phyloP scores from a whole-genome alignment of 2,888 invertebrate species.

The Seira musarum region DNA sequence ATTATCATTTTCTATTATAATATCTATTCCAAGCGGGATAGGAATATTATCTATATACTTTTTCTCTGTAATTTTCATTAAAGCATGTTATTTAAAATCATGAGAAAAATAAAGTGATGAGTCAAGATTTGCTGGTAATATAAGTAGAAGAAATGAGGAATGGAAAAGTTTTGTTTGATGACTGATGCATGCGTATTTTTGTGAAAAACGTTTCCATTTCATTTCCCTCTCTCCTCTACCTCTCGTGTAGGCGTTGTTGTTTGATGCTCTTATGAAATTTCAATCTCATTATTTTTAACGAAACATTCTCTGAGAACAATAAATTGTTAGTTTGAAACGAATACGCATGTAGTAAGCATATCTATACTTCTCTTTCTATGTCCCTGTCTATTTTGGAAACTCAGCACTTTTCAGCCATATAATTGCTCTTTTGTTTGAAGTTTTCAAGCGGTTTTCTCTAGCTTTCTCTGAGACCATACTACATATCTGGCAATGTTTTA shows the following conservation, averaged over 20 bases:
- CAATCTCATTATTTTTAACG: not conserved
- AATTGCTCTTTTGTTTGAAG: not conserved
- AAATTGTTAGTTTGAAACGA: not conserved
- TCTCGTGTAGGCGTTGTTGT: no score
- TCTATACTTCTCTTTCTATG: not conserved
- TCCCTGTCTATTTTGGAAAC: not conserved
- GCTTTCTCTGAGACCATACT: no score
- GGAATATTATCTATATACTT: no score
- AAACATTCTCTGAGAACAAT: not conserved
- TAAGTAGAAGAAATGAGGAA: conserved; percentile 1
- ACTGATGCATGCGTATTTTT: not conserved
- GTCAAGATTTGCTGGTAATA: conserved; percentile 25
- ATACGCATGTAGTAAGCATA: not conserved
- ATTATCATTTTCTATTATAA: conserved; percentile 39
- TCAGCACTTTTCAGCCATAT: not conserved
- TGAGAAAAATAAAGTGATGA: conserved; percentile 30
- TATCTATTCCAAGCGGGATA: conserved; percentile 33
- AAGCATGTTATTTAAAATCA: conserved; percentile 43
- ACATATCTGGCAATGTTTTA: no score
- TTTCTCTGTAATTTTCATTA: conserved; percentile 52
- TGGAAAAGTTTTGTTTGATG: not conserved
- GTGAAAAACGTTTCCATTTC: not conserved
- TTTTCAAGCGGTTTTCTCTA: no score
- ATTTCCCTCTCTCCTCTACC: not conserved
- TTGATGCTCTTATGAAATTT: not conserved